Percentiles rank a stretch among this genome's conserved stretches.
phyloP scores from a whole-genome alignment of 2,797 vertebrate genomes.

The Cossypha niveicapilla region DNA sequence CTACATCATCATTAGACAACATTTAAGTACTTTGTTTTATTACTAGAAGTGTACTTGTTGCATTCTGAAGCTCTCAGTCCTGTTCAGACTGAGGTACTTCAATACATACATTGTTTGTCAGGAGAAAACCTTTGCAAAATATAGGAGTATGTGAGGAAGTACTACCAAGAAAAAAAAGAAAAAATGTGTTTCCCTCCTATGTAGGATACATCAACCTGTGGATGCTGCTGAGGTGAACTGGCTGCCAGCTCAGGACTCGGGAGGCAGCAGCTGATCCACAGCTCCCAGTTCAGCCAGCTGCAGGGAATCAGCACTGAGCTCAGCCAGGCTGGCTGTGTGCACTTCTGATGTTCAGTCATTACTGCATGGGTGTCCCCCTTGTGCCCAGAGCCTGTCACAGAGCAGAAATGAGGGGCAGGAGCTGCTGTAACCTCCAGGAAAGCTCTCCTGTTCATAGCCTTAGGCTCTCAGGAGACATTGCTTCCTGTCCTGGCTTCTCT shows the following conservation, averaged over 20 bases:
- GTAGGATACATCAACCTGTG: background rate
- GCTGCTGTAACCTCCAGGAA: background rate
- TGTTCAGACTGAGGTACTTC: background rate
- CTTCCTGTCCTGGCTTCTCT: background rate
- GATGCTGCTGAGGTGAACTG: background rate
- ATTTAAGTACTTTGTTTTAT: background rate
- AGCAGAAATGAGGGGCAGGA: background rate
- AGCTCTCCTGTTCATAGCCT: background rate
- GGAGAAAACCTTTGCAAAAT: background rate
- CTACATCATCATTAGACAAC: background rate
- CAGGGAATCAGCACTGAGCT: background rate
- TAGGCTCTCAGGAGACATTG: background rate
- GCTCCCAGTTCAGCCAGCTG: rapidly evolving
- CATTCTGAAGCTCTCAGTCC: background rate
- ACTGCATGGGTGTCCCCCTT: background rate
- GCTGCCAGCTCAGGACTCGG: background rate
- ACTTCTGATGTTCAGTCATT: background rate
- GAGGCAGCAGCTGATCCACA: background rate
- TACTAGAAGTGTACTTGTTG: background rate
- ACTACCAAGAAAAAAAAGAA: background rate
- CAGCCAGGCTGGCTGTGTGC: background rate
- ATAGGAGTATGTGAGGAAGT: background rate
- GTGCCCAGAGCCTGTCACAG: rapidly evolving
- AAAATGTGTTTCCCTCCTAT: background rate
- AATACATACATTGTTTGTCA: background rate